Conservation (phyloP, 2,888 invertebrate genomes). For the Ophion obscuratus region DNA sequence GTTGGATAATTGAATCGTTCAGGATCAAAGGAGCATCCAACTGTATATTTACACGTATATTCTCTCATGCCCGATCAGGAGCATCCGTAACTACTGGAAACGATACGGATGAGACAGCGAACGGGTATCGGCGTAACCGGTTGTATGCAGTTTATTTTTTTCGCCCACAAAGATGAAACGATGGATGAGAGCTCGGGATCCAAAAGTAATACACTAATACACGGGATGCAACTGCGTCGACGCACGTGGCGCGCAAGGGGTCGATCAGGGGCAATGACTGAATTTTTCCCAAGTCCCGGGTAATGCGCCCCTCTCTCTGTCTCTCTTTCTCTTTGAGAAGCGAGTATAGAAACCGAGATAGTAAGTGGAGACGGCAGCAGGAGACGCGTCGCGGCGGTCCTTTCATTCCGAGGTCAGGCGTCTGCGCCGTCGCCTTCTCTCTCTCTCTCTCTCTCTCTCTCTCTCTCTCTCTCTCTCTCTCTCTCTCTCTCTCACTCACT, state of each 20-base stretch:
- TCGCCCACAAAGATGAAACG: background rate
- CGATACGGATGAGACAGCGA: background rate
- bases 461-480: slow-evolving; percentile 33
- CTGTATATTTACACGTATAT: background rate
- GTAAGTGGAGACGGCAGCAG: slow-evolving; percentile 48
- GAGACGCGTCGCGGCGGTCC: slow-evolving; percentile 67
- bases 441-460: slow-evolving; percentile 12
- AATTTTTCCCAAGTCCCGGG: slow-evolving; percentile 60
- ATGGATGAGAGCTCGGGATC: slow-evolving; percentile 14
- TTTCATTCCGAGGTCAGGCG: slow-evolving; percentile 71
- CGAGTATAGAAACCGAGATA: slow-evolving; percentile 45
- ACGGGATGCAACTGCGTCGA: slow-evolving; percentile 56
- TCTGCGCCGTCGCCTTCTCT: slow-evolving; percentile 63
- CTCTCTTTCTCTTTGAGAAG: slow-evolving; percentile 20
- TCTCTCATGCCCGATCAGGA: background rate
- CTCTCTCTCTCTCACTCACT: slow-evolving; percentile 1
- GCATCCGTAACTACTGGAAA: background rate
- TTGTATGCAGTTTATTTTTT: background rate
- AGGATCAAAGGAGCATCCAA: too few species aligned
- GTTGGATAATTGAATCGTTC: too few species aligned
- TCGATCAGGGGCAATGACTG: slow-evolving; percentile 64
- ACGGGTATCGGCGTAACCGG: background rate
- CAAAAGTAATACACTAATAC: slow-evolving; percentile 25
- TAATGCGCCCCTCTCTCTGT: slow-evolving; percentile 3
- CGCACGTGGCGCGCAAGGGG: slow-evolving; percentile 62